A percentile compares a stretch with the other conserved stretches of the same genome.
Conservation (phyloP, 2,888 invertebrate genomes). For the Embidobia sp. region DNA sequence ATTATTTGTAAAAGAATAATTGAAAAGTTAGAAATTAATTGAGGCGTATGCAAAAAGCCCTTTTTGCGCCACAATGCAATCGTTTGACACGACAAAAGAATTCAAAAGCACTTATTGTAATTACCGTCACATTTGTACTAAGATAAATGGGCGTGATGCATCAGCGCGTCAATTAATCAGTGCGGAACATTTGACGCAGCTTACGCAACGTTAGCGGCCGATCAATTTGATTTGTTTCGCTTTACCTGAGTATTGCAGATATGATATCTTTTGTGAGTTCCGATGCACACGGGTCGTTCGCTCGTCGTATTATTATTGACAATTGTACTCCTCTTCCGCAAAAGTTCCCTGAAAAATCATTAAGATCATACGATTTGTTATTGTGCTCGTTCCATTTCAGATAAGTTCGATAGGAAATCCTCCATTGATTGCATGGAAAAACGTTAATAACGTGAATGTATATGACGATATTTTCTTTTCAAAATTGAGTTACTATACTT, state of each 20-base stretch:
- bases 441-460: conserved; percentile 15
- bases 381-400: conserved; percentile 14
- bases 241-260: conserved; percentile 91
- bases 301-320: conserved; percentile 73
- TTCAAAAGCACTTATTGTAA: conserved; percentile 50
- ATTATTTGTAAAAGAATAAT: too few species aligned
- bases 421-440: conserved; percentile 10
- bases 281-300: conserved; percentile 85
- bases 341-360: conserved; percentile 70
- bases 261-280: conserved; percentile 89
- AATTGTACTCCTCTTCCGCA: conserved; percentile 75
- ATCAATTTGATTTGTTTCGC: conserved; percentile 31
- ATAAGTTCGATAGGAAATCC: conserved; percentile 1
- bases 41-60: too few species aligned
- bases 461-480: not conserved
- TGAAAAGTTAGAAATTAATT: too few species aligned
- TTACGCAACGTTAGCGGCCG: conserved; percentile 38
- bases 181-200: conserved; percentile 49
- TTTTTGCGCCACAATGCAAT: too few species aligned
- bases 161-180: conserved; percentile 60
- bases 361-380: conserved; percentile 31
- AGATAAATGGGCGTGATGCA: conserved; percentile 51
- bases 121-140: conserved; percentile 48
- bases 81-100: conserved; percentile 20
- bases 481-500: not conserved